These are phyloP conservation scores for Troilus luridus DNA, from an alignment of 2,888 invertebrate species.

Conservation along the genomic window DNA sequence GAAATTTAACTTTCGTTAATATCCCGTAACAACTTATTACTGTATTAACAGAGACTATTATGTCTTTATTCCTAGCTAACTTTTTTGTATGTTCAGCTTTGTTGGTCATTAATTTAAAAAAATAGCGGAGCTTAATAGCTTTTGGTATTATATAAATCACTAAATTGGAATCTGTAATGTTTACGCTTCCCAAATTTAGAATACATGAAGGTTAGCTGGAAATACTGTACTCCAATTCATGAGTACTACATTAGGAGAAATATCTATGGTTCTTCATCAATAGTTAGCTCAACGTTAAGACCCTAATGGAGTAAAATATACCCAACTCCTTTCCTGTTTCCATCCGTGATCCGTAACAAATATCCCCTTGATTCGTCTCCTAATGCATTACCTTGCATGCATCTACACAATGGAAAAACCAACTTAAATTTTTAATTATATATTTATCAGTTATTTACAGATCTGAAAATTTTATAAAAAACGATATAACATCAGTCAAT, in stretches of 20 bases:
- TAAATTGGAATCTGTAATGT: not conserved
- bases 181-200: not conserved
- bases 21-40: not conserved
- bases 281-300: not conserved
- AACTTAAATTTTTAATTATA: too few relatives aligned
- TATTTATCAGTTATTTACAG: too few relatives aligned
- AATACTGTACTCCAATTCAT: not conserved
- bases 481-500: too few relatives aligned
- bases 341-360: not conserved
- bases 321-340: not conserved
- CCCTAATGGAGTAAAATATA: not conserved
- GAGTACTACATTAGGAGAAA: not conserved
- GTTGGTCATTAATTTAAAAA: too few relatives aligned
- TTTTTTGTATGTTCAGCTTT: too few relatives aligned
- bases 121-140: too few relatives aligned
- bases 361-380: not conserved
- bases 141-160: too few relatives aligned
- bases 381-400: not conserved
- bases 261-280: not conserved
- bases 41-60: not conserved
- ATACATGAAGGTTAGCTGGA: not conserved
- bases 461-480: too few relatives aligned
- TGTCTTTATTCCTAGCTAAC: too few relatives aligned
- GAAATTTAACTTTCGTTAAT: constrained; percentile 2
- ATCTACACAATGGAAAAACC: not conserved